These are phyloP conservation scores for Pseudomugil gertrudae DNA, from an alignment of 2,797 vertebrate species.

Conservation along the genomic window DNA sequence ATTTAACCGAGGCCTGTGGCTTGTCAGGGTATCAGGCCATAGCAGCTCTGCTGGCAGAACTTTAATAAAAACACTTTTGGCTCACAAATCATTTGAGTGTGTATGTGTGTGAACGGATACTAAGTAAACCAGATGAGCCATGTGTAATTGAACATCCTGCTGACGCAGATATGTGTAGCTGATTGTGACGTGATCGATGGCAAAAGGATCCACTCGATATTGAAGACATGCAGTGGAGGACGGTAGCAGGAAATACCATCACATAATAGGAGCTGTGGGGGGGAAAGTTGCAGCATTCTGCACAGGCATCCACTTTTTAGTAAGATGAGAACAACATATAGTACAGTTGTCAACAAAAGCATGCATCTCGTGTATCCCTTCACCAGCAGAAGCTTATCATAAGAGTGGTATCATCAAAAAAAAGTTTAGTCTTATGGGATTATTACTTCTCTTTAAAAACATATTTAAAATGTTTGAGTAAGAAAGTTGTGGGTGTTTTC, in stretches of 20 bases:
- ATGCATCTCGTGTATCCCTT: conserved; percentile 22
- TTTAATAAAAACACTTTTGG: conserved; percentile 67
- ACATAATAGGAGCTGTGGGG: conserved; percentile 19
- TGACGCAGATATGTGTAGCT: conserved; percentile 56
- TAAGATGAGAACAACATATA: conserved; percentile 42
- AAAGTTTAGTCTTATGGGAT: neutral
- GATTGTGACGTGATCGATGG: conserved; percentile 34
- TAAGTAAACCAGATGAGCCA: conserved; percentile 59
- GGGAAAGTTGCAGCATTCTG: conserved; percentile 33
- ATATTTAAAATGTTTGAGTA: neutral
- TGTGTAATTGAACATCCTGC: conserved; percentile 72
- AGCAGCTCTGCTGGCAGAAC: conserved; percentile 60
- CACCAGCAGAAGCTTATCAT: conserved; percentile 36
- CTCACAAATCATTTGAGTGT: conserved; percentile 28
- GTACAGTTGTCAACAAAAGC: conserved; percentile 37
- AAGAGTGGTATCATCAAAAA: conserved; percentile 13
- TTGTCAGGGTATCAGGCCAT: conserved; percentile 50
- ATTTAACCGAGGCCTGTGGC: conserved; percentile 54
- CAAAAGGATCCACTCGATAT: conserved; percentile 44
- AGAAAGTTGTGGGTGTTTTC: neutral
- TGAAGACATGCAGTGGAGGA: conserved; percentile 23
- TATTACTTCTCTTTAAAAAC: neutral
- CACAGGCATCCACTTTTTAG: conserved; percentile 41
- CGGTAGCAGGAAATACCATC: conserved; percentile 34
- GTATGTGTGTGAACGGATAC: conserved; percentile 2